Evolutionary conservation across 2,113 vertebrate genomes (phyloP), one percentile per base, ranked within the genome.

Genomic region (Athene cunicularia): DNA sequence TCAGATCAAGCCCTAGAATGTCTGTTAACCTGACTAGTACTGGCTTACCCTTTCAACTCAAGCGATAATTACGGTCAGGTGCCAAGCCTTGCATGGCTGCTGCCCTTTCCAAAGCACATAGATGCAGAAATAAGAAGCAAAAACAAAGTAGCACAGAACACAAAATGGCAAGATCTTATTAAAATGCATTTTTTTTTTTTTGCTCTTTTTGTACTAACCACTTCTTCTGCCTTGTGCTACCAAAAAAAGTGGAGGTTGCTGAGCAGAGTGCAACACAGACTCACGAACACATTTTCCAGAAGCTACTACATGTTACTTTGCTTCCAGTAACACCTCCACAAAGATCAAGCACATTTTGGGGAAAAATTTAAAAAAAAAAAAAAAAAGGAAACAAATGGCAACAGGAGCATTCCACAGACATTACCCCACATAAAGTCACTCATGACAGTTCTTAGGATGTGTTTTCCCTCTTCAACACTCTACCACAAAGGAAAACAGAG

Each of bases 51-150:
- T 73, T 89, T 21, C 73, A 71, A 76, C 73, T 55, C 37, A 21
- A 53, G 71, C 3, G 6, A 28, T 13, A 64, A 11, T 33, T 60
- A 33, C 12, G 27, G 43, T 1, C 2, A 6, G 20, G 60, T 14
- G 52, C 47, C 70, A 47, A 6, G 14, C 28, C 32, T 32, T 17
- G 16, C 2, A 0, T 0, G 2, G n/a, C 43, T 70, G 7, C 79
- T 59, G 22, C 76, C 37, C 47, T 33, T 62, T 3, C 6, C 17
- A 30, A 74, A 66, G 68, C 39, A 86, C 26, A 43, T 0, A 19
- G 24, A 56, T 37, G 17, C 3, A 32, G 41, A 80, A 55, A 20
- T 35, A 37, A 55, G 53, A 58, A 0, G 14, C 47, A 63, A 59
- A 62, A 35, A 3, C 14, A 21, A 58, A 53, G 35, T 10, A 9